phyloP scores from a whole-genome alignment of 2,113 vertebrate genomes.

The Accipiter cooperii region DNA sequence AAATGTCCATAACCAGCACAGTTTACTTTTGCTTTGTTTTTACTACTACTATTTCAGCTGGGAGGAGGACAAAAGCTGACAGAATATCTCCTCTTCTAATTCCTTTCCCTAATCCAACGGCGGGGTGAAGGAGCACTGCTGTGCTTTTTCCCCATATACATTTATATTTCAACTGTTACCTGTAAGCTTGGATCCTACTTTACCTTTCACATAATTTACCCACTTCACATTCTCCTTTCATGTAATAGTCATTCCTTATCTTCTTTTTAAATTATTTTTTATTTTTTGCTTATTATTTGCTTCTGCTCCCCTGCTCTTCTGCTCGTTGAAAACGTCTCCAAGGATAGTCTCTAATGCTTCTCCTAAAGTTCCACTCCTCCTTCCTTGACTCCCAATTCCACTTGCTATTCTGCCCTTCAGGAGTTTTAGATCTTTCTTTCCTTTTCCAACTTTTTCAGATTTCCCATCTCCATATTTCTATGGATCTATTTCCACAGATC shows the following conservation, averaged over 20 bases:
- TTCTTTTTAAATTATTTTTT: not conserved
- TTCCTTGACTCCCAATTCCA: not conserved
- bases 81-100: not conserved
- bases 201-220: not conserved
- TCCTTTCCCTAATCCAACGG: not conserved
- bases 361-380: not conserved
- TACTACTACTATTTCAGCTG: not conserved
- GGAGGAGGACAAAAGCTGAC: not conserved
- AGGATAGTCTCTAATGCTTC: not conserved
- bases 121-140: not conserved
- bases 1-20: rapidly evolving
- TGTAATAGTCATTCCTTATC: not conserved
- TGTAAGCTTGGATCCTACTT: not conserved
- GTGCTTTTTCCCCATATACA: not conserved
- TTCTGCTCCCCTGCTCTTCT: not conserved
- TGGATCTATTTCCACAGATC: not conserved
- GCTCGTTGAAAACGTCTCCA: not conserved
- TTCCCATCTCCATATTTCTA: not conserved
- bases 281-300: not conserved
- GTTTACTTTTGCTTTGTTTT: not conserved
- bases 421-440: not conserved
- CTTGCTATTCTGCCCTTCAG: not conserved
- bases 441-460: not conserved
- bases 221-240: not conserved
- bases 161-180: not conserved